Base-by-base conservation (phyloP, 92 coral and sea anemone genomes). In the Porites evermanni region DNA sequence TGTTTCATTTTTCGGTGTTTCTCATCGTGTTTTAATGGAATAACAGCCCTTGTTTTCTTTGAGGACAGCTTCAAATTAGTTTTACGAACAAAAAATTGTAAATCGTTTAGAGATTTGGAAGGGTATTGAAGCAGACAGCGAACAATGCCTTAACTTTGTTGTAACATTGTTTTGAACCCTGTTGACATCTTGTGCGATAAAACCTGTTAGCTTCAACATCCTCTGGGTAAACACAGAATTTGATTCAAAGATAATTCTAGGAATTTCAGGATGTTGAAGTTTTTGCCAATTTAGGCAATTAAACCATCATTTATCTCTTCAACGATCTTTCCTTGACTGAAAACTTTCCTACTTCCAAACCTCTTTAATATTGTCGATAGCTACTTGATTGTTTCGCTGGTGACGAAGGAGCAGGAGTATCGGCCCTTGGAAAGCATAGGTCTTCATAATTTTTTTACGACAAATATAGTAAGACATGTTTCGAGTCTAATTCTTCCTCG, bases 151-250 rank as follows among this genome's bases (percentile, higher is more conserved):
- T 50, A 19, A 24, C 18, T 50, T n/a, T 17, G 21, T 11, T 17
- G 12, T 11, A 14, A 56, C 60, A 13, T 54, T 54, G 14, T 54
- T 0, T 11, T 11, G 16, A 56, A 14, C 23, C 21, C 14, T 67
- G 13, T 29, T 1, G 52, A 20, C 14, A 24, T 52, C 18, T 32
- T 38, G 52, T 8, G 38, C 23, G 17, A 78, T 29, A 61, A 38
- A 23, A 56, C 68, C 32, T 26, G 67, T 29, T 70, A 77, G 2
- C 64, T 32, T 24, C 16, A 17, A 32, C 29, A 58, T 56, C 67
- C 53, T 56, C 80, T 77, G 68, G 12, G 24, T 72, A 69, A 69
- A 26, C 73, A 69, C 16, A 69, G n/a, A 69, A 11, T 24, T 69
- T 69, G 32, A 29, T 26, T 24, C 17, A 7, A 69, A 9, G n/a